Base-by-base conservation (phyloP, 2,113 vertebrate species). In the Montifringilla adamsi region DNA sequence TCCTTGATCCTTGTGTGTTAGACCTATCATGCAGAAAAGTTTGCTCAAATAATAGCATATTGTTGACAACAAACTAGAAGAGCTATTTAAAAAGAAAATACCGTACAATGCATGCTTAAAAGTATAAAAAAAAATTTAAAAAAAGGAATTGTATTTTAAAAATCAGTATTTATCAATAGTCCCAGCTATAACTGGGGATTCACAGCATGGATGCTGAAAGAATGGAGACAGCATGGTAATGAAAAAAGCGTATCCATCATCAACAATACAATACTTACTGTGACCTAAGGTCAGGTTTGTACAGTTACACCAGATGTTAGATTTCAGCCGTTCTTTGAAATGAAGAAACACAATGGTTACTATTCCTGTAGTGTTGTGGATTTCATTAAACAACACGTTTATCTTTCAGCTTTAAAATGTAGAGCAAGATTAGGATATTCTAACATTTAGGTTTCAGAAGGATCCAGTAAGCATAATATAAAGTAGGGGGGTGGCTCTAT, bases 161-260 rank as follows among this genome's bases (percentile, higher is more conserved):
- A 94, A 94, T 81, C 94, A 88, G 89, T 96, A 95, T 97, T 97
- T 97, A 97, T 97, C 95, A 94, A 95, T 94, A 97, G 96, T 52
- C 52, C 68, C 15, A 31, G 93, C 73, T 95, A 43, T 94, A 92
- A 49, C 90, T 95, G 83, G 39, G 46, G 93, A 94, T 92, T 93
- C 93, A 96, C 91, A 93, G 95, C 95, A 92, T 96, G 93, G 92
- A 70, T 83, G 94, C 89, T 91, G 94, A 93, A 96, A 95, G 96
- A 96, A 95, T 74, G 95, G 95, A 97, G 96, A 89, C 92, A 91
- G 95, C 95, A 89, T 92, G 82, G 96, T 95, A 97, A 96, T 94
- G 95, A 97, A 96, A 97, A 97, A 97, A 96, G 95, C 90, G 15
- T 96, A 92, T 95, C 97, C 91, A 92, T 97, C 96, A 96, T 93